Evolutionary conservation across 2,113 vertebrate genomes (phyloP).

Genomic region (Salvelinus namaycush): DNA sequence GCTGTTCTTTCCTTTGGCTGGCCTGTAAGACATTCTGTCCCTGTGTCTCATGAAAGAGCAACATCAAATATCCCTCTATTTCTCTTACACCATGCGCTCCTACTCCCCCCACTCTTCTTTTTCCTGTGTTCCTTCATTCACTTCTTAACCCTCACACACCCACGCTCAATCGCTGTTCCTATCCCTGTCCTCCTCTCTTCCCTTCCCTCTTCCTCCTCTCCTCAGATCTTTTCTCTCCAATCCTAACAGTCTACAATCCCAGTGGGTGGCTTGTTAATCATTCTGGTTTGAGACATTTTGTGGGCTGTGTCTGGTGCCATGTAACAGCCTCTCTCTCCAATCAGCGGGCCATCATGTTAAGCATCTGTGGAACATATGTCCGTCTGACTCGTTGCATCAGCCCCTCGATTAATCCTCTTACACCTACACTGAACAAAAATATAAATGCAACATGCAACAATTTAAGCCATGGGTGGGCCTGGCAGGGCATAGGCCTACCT

Average conservation of each 20-base stretch:
- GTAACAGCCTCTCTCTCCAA: slow-evolving; percentile 19
- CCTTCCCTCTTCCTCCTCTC: background rate
- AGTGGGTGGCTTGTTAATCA: background rate
- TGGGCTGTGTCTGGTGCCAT: background rate
- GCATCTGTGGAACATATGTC: slow-evolving; percentile 58
- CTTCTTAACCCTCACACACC: no score
- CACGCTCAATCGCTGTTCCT: background rate
- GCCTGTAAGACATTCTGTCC: background rate
- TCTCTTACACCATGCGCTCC: no score
- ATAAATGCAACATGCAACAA: no score
- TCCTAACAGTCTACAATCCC: background rate
- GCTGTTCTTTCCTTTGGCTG: background rate
- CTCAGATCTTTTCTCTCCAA: slow-evolving; percentile 2
- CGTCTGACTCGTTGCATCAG: background rate
- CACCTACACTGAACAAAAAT: background rate
- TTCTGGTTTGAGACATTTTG: background rate
- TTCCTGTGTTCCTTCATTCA: no score
- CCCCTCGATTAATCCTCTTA: slow-evolving; percentile 9
- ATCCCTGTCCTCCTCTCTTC: background rate
- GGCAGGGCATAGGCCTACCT: no score
- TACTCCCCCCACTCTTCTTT: no score
- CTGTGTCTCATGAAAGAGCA: background rate
- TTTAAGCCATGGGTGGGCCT: no score
- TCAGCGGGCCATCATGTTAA: slow-evolving; percentile 1
- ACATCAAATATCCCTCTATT: no score